Evolutionary conservation across 2,797 vertebrate genomes (phyloP), one percentile per base, ranked within the genome.

Genomic region (Orientallactaga sibirica): DNA sequence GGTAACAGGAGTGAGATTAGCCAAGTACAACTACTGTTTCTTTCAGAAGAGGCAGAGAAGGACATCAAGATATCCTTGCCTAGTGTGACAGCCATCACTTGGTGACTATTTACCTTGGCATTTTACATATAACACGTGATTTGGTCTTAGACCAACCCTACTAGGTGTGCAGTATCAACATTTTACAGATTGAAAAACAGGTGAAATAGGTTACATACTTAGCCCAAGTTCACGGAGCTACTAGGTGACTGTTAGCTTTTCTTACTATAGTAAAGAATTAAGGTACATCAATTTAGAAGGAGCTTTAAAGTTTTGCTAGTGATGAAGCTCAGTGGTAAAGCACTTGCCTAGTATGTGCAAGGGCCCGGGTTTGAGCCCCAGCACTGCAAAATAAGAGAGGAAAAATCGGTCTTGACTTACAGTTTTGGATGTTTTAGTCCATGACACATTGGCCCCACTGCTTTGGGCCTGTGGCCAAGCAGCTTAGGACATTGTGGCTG

Each of bases 21-120:
- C 37, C 73, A 92, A 95, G 62, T 25, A 77, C 75, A 67, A 83
- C 77, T 87, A 92, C 86, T 91, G 3, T 66, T 84, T 92, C 67
- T 92, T 91, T 92, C 52, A 90, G 64, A 75, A 90, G 55, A 81
- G 37, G 11, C 64, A 91, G 74, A 70, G 75, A 58, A 82, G 61
- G 61, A 91, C 66, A 86, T 84, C 55, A 25, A 75, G 58, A 91
- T 80, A 96, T 25, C 66, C 1, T 78, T 87, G 48, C 10, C 86
- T 80, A 79, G 87, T 12, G 64, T 14, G 93, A 95, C 52, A 70
- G 61, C n/a, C 55, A 84, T 41, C 25, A 58, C 62, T 62, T 73
- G 16, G 2, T 33, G 11, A 92, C 29, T 71, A 24, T 87, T 93
- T 83, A 79, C 70, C 9, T 27, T 52, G 81, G 24, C 43, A 58